Percentiles rank a stretch among this genome's conserved stretches.
Conservation (phyloP, 2,113 vertebrate species). For the human region DNA sequence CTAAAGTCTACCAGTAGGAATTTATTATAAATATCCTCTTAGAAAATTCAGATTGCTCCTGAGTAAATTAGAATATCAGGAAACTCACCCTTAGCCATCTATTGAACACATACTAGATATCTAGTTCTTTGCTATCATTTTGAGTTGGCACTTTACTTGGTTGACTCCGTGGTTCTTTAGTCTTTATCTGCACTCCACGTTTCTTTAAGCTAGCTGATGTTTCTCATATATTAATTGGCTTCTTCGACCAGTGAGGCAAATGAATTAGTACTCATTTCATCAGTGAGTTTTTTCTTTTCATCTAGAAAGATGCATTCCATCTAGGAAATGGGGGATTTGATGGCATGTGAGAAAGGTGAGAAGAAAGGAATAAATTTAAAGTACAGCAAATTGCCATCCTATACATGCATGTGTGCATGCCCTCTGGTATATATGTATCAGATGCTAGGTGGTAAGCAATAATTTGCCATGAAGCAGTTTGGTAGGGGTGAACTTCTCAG, state of each 20-base stretch:
- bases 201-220: neutral
- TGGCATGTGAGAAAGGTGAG: neutral
- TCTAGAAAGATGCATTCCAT: neutral
- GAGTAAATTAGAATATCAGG: neutral
- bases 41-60: neutral
- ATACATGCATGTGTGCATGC: fast-evolving
- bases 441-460: neutral
- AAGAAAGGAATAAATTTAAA: neutral
- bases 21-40: neutral
- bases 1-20: neutral
- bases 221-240: neutral
- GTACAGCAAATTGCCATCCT: neutral
- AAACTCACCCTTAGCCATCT: neutral
- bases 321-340: neutral
- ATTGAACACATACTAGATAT: neutral
- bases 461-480: neutral
- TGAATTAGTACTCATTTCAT: neutral
- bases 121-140: neutral
- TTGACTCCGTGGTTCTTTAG: neutral
- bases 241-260: neutral
- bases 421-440: neutral
- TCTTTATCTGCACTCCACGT: neutral
- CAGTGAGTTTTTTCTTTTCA: neutral
- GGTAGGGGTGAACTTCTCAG: neutral
- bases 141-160: neutral